Base-by-base conservation (phyloP, 2,888 invertebrate species). In the Spisula solida region DNA sequence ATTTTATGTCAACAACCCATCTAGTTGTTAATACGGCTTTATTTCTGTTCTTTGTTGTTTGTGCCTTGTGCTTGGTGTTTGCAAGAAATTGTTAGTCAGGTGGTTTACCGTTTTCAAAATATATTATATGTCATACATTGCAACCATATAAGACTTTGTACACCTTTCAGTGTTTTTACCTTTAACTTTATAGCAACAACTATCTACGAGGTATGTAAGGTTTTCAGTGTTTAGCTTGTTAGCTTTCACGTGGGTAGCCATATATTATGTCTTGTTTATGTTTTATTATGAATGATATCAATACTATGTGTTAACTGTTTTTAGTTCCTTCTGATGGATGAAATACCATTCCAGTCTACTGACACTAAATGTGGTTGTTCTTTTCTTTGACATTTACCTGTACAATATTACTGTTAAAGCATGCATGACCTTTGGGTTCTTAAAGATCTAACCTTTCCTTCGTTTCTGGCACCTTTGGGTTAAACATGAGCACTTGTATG, bases 151-250 rank as follows among this genome's bases (percentile, higher is more conserved):
- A 41, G 41, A 41, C 8, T 41, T 41, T 41, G 41, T 41, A 34
- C 31, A 31, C 16, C 31, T 31, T 75, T 34, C 5, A 31, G 31
- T 75, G 14, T 31, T 75, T n/a, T 75, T 75, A 75, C 16, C 31
- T 75, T 75, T 75, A 75, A 75, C 8, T 18, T 75, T 75, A 31
- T 75, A 75, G 75, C 75, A 29, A 75, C 78, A 70, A 16, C 47
- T 29, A 0, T 47, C 84, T 10, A 20, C 29, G 25, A 84, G 84
- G 84, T 84, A 84, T 55, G 84, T 84, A 84, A 75, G 84, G 80
- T 80, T 80, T 80, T n/a, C 80, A 25, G 34, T 80, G 47, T 80
- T 80, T 48, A 80, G 80, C 80, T 80, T 80, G 80, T 75, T 75
- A 75, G 75, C 75, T 75, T 75, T 34, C 75, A 75, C 31, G 75